Base-by-base conservation (phyloP, 2,797 vertebrate species). In the Chelidonichthys spinosus region DNA sequence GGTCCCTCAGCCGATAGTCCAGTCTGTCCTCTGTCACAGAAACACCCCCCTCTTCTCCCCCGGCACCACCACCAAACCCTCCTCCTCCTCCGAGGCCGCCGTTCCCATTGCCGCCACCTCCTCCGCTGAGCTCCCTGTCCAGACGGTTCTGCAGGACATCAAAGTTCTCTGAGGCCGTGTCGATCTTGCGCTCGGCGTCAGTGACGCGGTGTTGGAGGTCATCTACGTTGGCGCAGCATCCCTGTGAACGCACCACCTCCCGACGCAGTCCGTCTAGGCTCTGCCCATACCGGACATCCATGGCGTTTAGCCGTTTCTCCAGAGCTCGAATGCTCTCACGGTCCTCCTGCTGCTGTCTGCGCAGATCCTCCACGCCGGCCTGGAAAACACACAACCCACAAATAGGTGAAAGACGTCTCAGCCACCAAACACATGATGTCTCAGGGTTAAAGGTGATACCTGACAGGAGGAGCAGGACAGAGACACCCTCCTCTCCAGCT, bases 381-480 rank as follows among this genome's bases (percentile, higher is more conserved):
- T 93, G 61, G 13, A 67, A 55, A 32, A 68, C 7, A 63, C 37
- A 72, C 40, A 32, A 33, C 10, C 5, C 8, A 59, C 25, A 32
- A 32, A 52, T 11, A 7, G 2, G 10, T 35, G 5, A 36, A 32
- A 5, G 11, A 11, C 25, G 33, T n/a, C 2, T 0, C 11, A 43
- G 42, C 2, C 42, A 11, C 25, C 25, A 25, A 25, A 25, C 25
- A 25, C 25, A 25, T 25, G 25, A 25, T 25, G 25, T 25, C 25
- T 25, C 25, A 25, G 25, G 25, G 40, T 46, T 18, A 9, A 54
- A 50, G 18, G 13, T 42, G 37, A 11, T 89, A 93, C 92, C 90
- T 96, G 90, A 85, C 97, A 99, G 6, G 96, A 92, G 0, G 95
- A 94, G 58, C 97, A 98, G 10, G 96, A 94, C 61, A 96, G 91